Evolutionary conservation across 2,888 invertebrate species (phyloP).

Genomic region (Ectemnius continuus): DNA sequence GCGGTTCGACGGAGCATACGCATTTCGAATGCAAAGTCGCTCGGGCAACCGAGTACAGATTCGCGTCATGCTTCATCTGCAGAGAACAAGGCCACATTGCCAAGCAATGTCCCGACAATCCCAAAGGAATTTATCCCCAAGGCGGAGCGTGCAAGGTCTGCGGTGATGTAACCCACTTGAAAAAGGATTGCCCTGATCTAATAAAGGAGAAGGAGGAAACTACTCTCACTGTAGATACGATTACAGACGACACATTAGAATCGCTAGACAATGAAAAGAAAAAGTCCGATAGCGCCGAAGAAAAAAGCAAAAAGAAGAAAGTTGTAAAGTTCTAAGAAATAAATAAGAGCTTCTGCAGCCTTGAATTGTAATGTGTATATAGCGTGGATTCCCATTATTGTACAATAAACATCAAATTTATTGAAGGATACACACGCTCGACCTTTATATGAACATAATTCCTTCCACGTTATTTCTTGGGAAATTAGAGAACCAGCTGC

Average conservation of each 20-base stretch:
- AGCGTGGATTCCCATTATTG: background rate
- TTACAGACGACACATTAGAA: conserved; percentile 62
- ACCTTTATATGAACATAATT: conserved; percentile 43
- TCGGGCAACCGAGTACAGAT: conserved; percentile 84
- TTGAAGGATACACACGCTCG: conserved; percentile 49
- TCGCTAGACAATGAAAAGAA: conserved; percentile 61
- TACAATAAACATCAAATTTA: conserved; percentile 49
- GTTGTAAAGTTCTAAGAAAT: conserved; percentile 69
- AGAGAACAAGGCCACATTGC: conserved; percentile 92
- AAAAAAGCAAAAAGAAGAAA: conserved; percentile 59
- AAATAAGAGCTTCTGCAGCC: background rate
- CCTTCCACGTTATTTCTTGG: conserved; percentile 31
- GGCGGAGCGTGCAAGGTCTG: conserved; percentile 91
- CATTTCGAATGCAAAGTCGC: conserved; percentile 86
- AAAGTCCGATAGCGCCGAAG: conserved; percentile 9
- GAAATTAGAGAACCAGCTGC: conserved; percentile 39
- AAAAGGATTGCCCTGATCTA: conserved; percentile 87
- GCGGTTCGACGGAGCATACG: conserved; percentile 93
- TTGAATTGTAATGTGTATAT: no score
- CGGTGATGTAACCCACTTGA: conserved; percentile 91
- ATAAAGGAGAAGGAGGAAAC: conserved; percentile 71
- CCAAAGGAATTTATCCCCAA: conserved; percentile 91
- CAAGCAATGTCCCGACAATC: conserved; percentile 92
- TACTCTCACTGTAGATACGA: conserved; percentile 66
- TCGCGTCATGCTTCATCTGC: conserved; percentile 94